These are phyloP conservation scores for Nineta flava DNA, from an alignment of 2,888 invertebrate species.

Conservation along the genomic window DNA sequence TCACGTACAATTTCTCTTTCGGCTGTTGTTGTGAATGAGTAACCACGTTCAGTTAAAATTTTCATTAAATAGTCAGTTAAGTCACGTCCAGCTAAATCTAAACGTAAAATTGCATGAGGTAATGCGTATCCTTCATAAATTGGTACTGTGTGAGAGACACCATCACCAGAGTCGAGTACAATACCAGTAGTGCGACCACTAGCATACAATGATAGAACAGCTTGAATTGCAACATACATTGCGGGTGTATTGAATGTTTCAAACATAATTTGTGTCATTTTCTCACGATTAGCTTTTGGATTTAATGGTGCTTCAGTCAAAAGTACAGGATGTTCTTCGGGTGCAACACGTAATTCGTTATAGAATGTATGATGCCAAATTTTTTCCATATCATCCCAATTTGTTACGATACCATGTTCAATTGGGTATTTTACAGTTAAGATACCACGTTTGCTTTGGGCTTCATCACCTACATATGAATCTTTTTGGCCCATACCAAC, in stretches of 20 bases:
- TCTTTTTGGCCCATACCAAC: constrained; percentile 98
- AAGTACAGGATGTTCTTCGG: constrained; percentile 80
- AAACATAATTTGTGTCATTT: constrained; percentile 89
- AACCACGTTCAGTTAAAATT: constrained; percentile 81
- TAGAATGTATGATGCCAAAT: constrained; percentile 99
- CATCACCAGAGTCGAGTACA: constrained; percentile 89
- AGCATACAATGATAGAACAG: constrained; percentile 81
- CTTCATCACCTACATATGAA: constrained; percentile 91
- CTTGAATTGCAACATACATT: constrained; percentile 91
- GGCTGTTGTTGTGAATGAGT: constrained; percentile 83
- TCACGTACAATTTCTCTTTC: constrained; percentile 89
- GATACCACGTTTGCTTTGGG: constrained; percentile 92
- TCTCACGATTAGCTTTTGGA: constrained; percentile 76
- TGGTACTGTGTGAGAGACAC: constrained; percentile 90
- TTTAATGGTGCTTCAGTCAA: constrained; percentile 78
- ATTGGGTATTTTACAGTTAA: constrained; percentile 91
- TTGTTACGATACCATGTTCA: constrained; percentile 93
- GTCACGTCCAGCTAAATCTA: constrained; percentile 85
- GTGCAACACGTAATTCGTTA: constrained; percentile 91
- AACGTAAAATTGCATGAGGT: constrained; percentile 82
- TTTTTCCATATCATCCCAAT: constrained; percentile 98
- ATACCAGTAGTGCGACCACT: constrained; percentile 95
- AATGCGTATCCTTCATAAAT: constrained; percentile 90
- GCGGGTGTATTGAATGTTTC: constrained; percentile 88
- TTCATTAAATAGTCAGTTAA: constrained; percentile 89